These are phyloP conservation scores for Meleagris gallopavo DNA, from an alignment of 2,113 vertebrate species.

Conservation along the genomic window DNA sequence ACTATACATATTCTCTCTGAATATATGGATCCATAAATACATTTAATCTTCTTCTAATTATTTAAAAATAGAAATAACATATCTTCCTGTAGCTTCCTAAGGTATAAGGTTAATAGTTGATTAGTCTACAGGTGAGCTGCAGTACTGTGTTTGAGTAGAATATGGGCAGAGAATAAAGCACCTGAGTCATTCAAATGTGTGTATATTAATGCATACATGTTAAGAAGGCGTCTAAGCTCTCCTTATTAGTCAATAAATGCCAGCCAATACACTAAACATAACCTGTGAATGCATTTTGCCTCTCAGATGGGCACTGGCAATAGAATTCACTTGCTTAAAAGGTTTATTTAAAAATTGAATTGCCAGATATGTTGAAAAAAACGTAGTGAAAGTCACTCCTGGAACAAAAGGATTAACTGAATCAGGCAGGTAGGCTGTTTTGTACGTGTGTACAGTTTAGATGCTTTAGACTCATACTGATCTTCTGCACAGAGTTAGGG, in stretches of 20 bases:
- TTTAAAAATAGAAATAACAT: constrained; percentile 41
- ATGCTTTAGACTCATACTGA: background rate
- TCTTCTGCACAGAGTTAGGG: background rate
- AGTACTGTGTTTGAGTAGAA: background rate
- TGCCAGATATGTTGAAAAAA: background rate
- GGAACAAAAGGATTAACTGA: background rate
- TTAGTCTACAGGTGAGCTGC: background rate
- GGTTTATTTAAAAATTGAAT: background rate
- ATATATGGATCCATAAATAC: constrained; percentile 22
- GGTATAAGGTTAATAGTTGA: background rate
- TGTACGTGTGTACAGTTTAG: background rate
- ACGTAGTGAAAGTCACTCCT: background rate
- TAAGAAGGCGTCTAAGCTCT: background rate
- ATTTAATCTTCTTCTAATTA: constrained; percentile 15
- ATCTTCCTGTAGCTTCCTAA: background rate
- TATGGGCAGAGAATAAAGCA: constrained; percentile 2
- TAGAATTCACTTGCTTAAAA: background rate
- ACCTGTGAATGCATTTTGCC: background rate
- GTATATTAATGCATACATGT: background rate
- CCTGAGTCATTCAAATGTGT: background rate
- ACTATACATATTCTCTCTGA: background rate
- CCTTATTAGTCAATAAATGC: background rate
- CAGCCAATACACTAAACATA: background rate
- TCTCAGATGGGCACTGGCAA: background rate
- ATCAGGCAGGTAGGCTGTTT: background rate